Percentiles rank a stretch among this genome's conserved stretches.
These are phyloP conservation scores for Garra rufa DNA, from an alignment of 2,113 vertebrate species.

Conservation along the genomic window DNA sequence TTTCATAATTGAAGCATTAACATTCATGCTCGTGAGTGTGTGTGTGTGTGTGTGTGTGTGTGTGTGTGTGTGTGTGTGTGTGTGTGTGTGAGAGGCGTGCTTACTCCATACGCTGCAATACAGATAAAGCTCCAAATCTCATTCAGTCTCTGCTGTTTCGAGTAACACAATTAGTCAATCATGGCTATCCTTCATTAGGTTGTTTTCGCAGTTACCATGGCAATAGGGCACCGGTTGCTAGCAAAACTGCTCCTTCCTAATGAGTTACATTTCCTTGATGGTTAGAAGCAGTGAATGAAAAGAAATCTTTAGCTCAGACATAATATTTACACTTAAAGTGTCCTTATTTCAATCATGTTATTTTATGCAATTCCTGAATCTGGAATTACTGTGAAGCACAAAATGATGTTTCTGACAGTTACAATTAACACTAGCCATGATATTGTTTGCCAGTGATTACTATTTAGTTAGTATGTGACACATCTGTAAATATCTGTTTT, in stretches of 20 bases:
- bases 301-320: neutral
- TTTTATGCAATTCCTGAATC: neutral
- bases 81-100: neutral
- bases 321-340: neutral
- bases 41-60: neutral
- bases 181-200: neutral
- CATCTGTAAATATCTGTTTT: neutral
- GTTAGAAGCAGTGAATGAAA: neutral
- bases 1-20: constrained; percentile 45
- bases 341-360: neutral
- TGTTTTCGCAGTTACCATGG: neutral
- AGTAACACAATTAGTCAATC: neutral
- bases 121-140: neutral
- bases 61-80: constrained; percentile 17
- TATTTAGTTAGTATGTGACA: neutral
- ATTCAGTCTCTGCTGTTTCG: constrained; percentile 1
- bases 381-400: neutral
- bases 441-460: neutral
- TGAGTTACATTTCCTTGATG: neutral
- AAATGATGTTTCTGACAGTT: neutral
- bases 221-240: neutral
- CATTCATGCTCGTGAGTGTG: constrained; percentile 18
- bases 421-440: neutral
- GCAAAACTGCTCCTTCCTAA: neutral
- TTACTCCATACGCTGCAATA: neutral